These are phyloP conservation scores for Odontocolon sp. DNA, from an alignment of 2,888 invertebrate genomes.

Conservation along the genomic window DNA sequence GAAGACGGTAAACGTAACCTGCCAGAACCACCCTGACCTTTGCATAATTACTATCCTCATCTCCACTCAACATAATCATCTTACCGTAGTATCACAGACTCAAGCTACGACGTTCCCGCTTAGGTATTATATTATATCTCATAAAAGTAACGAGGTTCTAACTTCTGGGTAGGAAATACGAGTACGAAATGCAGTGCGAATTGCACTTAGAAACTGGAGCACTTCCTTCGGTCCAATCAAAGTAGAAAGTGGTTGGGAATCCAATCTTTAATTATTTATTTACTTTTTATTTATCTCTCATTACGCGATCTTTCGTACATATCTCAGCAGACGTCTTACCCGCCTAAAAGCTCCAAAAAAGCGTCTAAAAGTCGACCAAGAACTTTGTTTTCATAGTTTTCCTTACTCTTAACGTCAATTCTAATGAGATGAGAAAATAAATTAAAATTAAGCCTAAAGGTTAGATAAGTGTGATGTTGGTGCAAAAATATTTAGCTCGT, in stretches of 20 bases:
- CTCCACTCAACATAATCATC: slow-evolving; percentile 46
- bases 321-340: no score
- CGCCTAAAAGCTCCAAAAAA: no score
- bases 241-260: no score
- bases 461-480: neutral
- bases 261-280: no score
- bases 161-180: neutral
- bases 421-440: no score
- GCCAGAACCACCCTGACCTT: slow-evolving; percentile 50
- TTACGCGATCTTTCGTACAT: no score
- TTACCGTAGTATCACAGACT: slow-evolving; percentile 51
- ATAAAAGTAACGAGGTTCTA: slow-evolving; percentile 54
- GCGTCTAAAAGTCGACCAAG: no score
- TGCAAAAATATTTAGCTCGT: neutral
- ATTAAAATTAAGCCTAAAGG: neutral
- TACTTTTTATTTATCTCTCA: no score
- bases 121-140: slow-evolving; percentile 17
- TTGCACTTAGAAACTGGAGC: neutral
- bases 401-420: neutral
- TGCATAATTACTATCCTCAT: slow-evolving; percentile 60
- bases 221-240: neutral
- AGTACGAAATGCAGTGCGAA: slow-evolving; percentile 1
- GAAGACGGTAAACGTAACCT: slow-evolving; percentile 50
- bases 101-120: slow-evolving; percentile 31
- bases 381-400: no score